Conservation (phyloP, 2,797 vertebrate genomes). For the Poeciliopsis infans region DNA sequence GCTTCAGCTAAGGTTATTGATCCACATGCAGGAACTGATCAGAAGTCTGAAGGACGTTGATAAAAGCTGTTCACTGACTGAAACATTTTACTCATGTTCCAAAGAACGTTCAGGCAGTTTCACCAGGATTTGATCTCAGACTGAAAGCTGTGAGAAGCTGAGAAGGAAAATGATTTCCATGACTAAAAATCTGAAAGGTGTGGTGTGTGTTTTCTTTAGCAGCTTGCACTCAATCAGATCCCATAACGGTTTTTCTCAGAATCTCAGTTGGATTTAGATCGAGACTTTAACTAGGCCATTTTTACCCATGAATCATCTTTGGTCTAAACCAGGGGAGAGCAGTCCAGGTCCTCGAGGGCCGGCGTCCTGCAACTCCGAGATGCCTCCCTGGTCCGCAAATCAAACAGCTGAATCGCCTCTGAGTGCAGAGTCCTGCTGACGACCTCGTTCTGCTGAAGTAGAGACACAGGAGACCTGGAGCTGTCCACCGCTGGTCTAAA, state of each 20-base stretch:
- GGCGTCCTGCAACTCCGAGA: no score
- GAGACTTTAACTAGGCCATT: neutral
- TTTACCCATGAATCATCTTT: neutral
- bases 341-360: no score
- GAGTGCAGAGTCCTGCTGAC: no score
- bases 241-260: neutral
- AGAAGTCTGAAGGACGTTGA: neutral
- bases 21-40: neutral
- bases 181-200: neutral
- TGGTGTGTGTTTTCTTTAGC: neutral
- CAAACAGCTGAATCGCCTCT: no score
- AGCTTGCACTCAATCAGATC: neutral
- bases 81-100: neutral
- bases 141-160: neutral
- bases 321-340: neutral
- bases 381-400: no score
- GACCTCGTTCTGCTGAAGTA: no score
- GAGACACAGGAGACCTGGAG: no score
- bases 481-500: no score
- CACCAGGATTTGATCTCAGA: neutral
- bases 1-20: neutral
- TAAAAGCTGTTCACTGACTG: neutral
- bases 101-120: neutral
- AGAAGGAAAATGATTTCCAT: neutral
- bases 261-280: neutral